Base-by-base conservation (phyloP, 2,888 invertebrate genomes). In the Mythimna albipuncta region DNA sequence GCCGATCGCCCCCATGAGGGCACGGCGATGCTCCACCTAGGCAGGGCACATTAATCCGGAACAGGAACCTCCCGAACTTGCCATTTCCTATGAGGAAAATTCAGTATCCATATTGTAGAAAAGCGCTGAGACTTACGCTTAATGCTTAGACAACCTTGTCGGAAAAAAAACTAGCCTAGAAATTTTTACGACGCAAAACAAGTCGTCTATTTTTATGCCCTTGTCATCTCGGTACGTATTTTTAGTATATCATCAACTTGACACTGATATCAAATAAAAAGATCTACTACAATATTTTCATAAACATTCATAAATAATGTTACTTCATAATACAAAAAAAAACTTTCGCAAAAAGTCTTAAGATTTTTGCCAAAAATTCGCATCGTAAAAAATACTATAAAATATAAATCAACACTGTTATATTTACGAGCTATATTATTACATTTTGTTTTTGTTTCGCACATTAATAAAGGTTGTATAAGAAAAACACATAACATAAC, bases 341-440 rank as follows among this genome's bases (percentile, higher is more conserved):
- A 68, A 38, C 52, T 61, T 61, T 38, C 19, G 26, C 13, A 1
- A 47, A 32, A 76, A 55, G 55, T 21, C 6, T 10, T 16, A 70
- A 41, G 47, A 19, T 63, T 59, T 81, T 66, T 54, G 47, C 38
- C 55, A 19, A 77, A 64, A 65, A 68, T 62, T 61, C 59, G 47
- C 55, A 13, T 68, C 82, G 62, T 80, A 78, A 72, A 77, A 76
- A 69, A 68, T 59, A 63, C 55, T 52, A 55, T 77, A 26, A 54
- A 80, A 57, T 68, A 72, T 82, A 77, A 71, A 79, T 72, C 68
- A 77, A 69, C 72, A 26, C 44, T 63, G 77, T 59, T 72, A 41
- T 76, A 76, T 81, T 79, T 79, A 77, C 59, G 72, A 32, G 32
- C 65, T 59, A 69, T 77, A 75, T 79, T 67, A 74, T 77, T 65